Percentiles rank a stretch among this genome's conserved stretches.
Conservation (phyloP, 1,140 invertebrate genomes). For the Chelonus insularis region DNA sequence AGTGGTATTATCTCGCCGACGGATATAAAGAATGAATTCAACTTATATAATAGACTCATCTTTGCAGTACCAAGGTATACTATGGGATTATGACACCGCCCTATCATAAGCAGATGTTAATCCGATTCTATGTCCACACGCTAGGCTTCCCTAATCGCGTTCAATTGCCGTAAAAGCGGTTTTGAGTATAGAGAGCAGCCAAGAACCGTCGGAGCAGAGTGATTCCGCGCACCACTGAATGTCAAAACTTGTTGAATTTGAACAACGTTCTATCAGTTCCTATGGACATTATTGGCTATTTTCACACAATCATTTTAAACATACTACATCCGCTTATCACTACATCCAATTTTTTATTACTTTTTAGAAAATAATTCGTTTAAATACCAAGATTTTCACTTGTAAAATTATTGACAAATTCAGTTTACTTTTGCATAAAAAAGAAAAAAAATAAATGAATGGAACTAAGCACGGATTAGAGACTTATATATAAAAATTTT, state of each 20-base stretch:
- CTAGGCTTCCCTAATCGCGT: constrained; percentile 46
- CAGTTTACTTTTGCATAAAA: too few species aligned
- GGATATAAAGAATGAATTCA: constrained; percentile 19
- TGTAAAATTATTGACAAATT: too few species aligned
- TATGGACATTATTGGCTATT: not conserved
- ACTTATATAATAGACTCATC: constrained; percentile 29
- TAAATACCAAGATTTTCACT: too few species aligned
- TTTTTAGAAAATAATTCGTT: not conserved
- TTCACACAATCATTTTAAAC: too few species aligned
- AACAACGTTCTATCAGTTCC: not conserved
- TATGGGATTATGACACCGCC: constrained; percentile 50
- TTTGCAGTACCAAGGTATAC: constrained; percentile 30
- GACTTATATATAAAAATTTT: constrained; percentile 28
- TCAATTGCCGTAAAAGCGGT: constrained; percentile 57
- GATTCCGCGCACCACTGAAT: constrained; percentile 1
- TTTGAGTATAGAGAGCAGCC: constrained; percentile 30
- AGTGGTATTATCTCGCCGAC: not conserved
- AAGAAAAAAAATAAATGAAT: too few species aligned
- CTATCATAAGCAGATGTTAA: constrained; percentile 57
- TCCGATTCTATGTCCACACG: constrained; percentile 42
- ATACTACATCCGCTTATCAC: not conserved
- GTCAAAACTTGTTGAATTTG: constrained; percentile 18
- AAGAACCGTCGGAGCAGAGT: not conserved
- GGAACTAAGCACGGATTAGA: constrained; percentile 44
- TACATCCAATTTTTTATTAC: not conserved